Evolutionary conservation across 2,797 vertebrate species (phyloP), one percentile per base, ranked within the genome.

Genomic region (Chelon auratus): DNA sequence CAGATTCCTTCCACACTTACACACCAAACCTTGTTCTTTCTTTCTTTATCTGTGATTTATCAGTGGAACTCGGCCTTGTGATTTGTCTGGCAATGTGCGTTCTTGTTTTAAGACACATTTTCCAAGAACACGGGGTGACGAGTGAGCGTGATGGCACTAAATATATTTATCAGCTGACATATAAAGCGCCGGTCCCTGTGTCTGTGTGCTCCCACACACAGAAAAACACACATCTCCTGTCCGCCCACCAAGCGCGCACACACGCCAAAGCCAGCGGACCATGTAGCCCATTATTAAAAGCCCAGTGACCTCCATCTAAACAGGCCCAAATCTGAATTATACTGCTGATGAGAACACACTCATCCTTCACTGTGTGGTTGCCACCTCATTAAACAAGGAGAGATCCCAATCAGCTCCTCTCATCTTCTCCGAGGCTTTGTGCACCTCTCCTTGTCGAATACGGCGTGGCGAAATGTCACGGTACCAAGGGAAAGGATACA

Each of bases 341-440:
- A 50, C 59, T 75, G 80, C 73, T 91, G 83, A 89, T 81, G 83
- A 84, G 78, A 85, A 87, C 87, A 89, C 78, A 71, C 76, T 91
- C 83, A 80, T 84, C 83, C 77, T 80, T 82, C 72, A 68, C 76
- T 51, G 6, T 69, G 69, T 72, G 64, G 54, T 67, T 82, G 78
- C 85, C 82, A 84, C 80, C 76, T 86, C 82, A 89, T 88, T 85
- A 83, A 82, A 67, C 61, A 66, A 50, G 60, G 60, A 71, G 69
- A 81, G 68, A 83, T 81, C 76, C 67, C 58, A 75, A 73, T 81
- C 77, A 66, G 68, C 75, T 68, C 61, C 59, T 55, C 69, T 74
- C 62, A 40, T 72, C 55, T 33, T 79, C 66, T 63, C 58, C 24
- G 30, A 54, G 59, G 45, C 72, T 53, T 57, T 26, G 10, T 57